phyloP scores from a whole-genome alignment of 2,797 vertebrate species.

The Garrulus glandarius region DNA sequence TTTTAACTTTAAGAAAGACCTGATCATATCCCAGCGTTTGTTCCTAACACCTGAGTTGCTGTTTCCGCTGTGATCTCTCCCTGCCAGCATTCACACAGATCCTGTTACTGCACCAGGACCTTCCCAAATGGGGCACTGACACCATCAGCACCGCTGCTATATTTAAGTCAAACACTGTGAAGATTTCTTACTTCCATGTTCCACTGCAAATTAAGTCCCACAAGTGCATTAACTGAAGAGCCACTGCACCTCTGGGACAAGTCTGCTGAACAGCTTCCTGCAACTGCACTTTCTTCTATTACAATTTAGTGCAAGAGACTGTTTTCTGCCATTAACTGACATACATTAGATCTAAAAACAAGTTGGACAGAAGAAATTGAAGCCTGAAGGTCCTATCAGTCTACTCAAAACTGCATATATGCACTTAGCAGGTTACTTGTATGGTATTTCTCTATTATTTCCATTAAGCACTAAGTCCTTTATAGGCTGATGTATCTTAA shows the following conservation, averaged over 20 bases:
- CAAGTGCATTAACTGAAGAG: neutral
- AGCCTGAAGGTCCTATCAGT: neutral
- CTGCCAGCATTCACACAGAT: accelerated
- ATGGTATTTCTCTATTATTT: neutral
- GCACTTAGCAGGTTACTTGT: neutral
- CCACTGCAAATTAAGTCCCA: neutral
- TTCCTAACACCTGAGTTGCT: accelerated
- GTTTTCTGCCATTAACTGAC: neutral
- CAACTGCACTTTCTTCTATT: neutral
- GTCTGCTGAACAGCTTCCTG: neutral
- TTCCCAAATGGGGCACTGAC: accelerated
- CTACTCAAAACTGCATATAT: neutral
- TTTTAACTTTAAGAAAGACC: neutral
- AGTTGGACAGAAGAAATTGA: neutral
- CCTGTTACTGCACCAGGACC: neutral
- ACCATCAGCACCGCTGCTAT: neutral
- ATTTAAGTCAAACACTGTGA: neutral
- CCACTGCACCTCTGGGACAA: neutral
- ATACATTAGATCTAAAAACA: neutral
- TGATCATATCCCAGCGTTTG: neutral
- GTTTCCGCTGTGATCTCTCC: neutral
- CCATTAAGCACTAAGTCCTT: neutral
- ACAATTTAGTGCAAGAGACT: neutral
- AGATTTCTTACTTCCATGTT: neutral
- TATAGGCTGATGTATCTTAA: neutral